Base-by-base conservation (phyloP, 2,888 invertebrate species). In the Coleophora deauratella region DNA sequence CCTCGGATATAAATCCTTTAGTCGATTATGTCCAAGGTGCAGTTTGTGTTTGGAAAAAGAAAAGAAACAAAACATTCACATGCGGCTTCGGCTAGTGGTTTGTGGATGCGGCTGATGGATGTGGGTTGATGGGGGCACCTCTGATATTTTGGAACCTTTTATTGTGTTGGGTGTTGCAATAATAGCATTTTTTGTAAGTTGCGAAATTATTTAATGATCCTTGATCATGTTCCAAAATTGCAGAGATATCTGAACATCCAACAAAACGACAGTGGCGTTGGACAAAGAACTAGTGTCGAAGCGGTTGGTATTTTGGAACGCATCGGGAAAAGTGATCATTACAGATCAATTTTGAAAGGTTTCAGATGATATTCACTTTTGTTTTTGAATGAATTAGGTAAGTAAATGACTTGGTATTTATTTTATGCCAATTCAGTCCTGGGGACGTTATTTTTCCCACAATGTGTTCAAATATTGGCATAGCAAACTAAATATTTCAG, bases 61-160 rank as follows among this genome's bases (percentile, higher is more conserved):
- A 84, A 85, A 82, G 58, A 81, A 85, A 84, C 69, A 82, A 86
- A 86, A 86, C 86, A 86, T 86, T 85, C 86, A 86, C 86, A 86
- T 86, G 86, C 86, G 81, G 82, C 82, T 72, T 70, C 60, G 71
- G 76, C 78, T 77, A 59, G 73, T 80, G 80, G 62, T 70, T 67
- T 73, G 72, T 75, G 79, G 77, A 81, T 81, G 81, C 76, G 71
- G 76, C 73, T 70, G 57, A n/a, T 66, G 65, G 62, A 61, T 59
- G 71, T 72, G 62, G 31, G 31, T 11, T 31, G 31, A 4, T 7
- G 31, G 31, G 10, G 37, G 30, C 11, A 13, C 28, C 37, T 12
- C 9, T 8, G 12, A 35, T 27, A 21, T 35, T 35, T 8, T 3
- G 8, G 33, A 33, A 8, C 12, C 11, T 3, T 2, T 8, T 34